Base-by-base conservation (phyloP, 2,113 vertebrate genomes). In the Trochalopteron elliotii region DNA sequence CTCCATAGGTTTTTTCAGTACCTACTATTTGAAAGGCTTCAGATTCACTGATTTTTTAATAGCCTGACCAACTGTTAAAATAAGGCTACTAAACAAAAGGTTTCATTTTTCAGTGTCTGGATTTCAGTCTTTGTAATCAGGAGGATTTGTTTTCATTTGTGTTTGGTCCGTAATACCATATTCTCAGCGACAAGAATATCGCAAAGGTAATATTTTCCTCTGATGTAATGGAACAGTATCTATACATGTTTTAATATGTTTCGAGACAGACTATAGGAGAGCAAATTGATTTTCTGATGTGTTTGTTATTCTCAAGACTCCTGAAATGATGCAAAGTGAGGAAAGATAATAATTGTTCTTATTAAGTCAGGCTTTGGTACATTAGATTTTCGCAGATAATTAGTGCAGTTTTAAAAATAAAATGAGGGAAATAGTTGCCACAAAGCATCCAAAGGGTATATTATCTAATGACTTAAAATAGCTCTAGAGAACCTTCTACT, bases 311-410 rank as follows among this genome's bases (percentile, higher is more conserved):
- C 50, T 88, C 75, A 65, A 87, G 30, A 2, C 44, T 82, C 65
- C 69, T 60, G 31, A 89, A 94, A 82, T 60, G 12, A 19, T 17
- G 53, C 24, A 60, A 88, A 90, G 18, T 47, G 31, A 90, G 39
- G 56, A 71, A 93, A 94, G 33, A 24, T 93, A 82, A 84, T 76
- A 90, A 59, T 76, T 40, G 28, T 84, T 33, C 53, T 96, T 84
- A 93, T 87, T 84, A 90, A 94, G 13, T 67, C 37, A 87, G 33
- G 45, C 50, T 87, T 88, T 75, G 31, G 56, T 93, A 71, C 31
- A 80, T 57, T 89, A 67, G 25, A 92, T 87, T 81, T 81, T 83
- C 67, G 65, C 42, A 87, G 49, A 28, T 83, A 97, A 94, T 96
- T 92, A 88, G 47, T 33, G 45, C 16, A 77, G 17, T 40, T 95